A percentile compares a stretch with the other conserved stretches of the same genome.
Evolutionary conservation across 2,797 vertebrate species (phyloP).

Genomic region (Hoplostethus atlanticus): DNA sequence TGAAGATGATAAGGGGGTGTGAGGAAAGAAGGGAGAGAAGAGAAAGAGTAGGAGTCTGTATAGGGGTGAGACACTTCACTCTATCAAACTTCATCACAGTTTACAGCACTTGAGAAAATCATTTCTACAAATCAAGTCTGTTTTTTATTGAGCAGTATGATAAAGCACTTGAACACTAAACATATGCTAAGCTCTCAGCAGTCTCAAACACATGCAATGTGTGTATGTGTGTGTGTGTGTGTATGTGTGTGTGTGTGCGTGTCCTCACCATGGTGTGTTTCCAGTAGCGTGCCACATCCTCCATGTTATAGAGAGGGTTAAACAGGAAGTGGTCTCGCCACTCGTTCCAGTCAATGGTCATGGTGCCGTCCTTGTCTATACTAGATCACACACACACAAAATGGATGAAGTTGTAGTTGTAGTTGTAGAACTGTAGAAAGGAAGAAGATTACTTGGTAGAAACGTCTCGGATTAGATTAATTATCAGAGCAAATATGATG

Average conservation of each 20-base stretch:
- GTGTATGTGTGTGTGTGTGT: not conserved
- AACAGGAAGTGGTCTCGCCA: conserved; percentile 94
- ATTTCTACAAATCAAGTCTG: no score
- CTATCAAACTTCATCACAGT: no score
- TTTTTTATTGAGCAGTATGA: no score
- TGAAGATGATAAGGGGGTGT: not conserved
- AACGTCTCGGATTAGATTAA: no score
- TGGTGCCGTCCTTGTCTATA: conserved; percentile 91
- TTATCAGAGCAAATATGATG: no score
- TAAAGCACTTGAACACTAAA: no score
- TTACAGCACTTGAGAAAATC: no score
- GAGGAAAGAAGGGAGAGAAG: not conserved
- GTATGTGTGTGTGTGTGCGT: conserved; percentile 3
- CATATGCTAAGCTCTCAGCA: no score
- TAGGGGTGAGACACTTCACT: not conserved
- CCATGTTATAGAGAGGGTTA: conserved; percentile 89
- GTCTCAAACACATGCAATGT: no score
- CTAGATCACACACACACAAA: conserved; percentile 70
- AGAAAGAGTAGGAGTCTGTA: not conserved
- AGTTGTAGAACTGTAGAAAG: no score
- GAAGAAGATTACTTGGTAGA: no score
- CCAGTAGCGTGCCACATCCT: conserved; percentile 91
- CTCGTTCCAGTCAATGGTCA: conserved; percentile 93
- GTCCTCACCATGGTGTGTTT: conserved; percentile 89
- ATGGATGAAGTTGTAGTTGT: no score